Evolutionary conservation across 2,113 vertebrate species (phyloP), one percentile per base, ranked within the genome.

Genomic region (Phyllostomus hastatus): DNA sequence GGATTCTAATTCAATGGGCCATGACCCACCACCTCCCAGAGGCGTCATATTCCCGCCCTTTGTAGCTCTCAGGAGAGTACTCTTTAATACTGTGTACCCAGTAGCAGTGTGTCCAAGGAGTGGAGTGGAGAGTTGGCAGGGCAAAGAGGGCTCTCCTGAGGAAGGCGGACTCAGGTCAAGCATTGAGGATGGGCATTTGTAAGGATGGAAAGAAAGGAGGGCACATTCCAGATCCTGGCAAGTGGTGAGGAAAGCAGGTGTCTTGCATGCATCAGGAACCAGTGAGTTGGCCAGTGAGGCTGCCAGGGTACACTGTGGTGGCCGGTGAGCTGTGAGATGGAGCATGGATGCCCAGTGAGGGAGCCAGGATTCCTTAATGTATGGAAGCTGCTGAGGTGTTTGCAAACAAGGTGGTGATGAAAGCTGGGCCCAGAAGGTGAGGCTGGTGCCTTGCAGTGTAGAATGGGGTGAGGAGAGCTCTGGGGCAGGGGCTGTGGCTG

Each of bases 221-320:
- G 16, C 0, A 7, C 1, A 3, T 75, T 41, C 48, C 43, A 15
- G 46, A 19, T 26, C 14, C 46, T 0, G 1, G n/a, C 28, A 41
- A 70, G 4, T 54, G 52, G n/a, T 2, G 0, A 64, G 67, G 54
- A 66, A 8, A n/a, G 35, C 41, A 84, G 72, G 22, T 64, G 57
- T 1, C 31, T 52, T 7, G 0, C 3, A 1, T 8, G 4, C 8
- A 9, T 61, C 12, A 0, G 7, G 76, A 79, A 28, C n/a, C 54
- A 20, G 33, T 5, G 59, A 52, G 54, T 28, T 50, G n/a, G 28
- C 50, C 4, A 5, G 12, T 3, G 24, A 82, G 70, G 43, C 59
- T 2, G 0, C 33, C 1, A 1, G 57, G 57, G 70, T 4, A 6
- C 67, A 69, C 31, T 4, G 15, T 15, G 33, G 17, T 78, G 14